Evolutionary conservation across 1,140 invertebrate species (phyloP), one percentile per base, ranked within the genome.

Genomic region (Doryteuthis pealeii): DNA sequence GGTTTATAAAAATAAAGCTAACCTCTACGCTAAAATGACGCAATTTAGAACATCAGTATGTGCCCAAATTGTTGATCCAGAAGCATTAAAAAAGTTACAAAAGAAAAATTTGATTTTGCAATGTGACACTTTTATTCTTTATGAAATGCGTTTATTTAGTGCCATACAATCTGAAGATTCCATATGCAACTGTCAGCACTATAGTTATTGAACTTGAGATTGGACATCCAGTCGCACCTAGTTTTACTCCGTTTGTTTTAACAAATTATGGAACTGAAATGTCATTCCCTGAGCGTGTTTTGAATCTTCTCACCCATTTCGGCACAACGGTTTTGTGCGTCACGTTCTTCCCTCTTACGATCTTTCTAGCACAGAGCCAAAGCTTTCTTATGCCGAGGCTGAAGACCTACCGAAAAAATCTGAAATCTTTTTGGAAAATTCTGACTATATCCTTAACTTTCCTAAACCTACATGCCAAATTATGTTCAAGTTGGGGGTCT

Each of bases 401-500:
- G 58, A 62, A 30, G 22, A 75, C 14, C 40, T 75, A 28, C n/a
- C 45, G 3, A 66, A 28, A 33, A 45, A 68, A 45, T 71, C 70
- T 45, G 32, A 70, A 31, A 32, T 75, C 15, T 75, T 65, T 68
- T 18, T 75, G 26, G 70, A 75, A 43, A 75, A 75, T 45, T 71
- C 70, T 5, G 74, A 75, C 15, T 22, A 30, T 33, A 43, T 75
- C 33, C 15, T 75, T 18, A 67, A 72, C 26, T 75, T 71, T 32
- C 70, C 74, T 6, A 72, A 71, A 33, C 67, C 74, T 45, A 40
- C 40, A 65, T 72, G 26, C 74, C 74, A 31, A 75, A 75, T 72
- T 67, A 28, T 62, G 30, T 77, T 4, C 58, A 49, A 28, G 72
- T 76, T 30, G 77, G 74, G 8, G 74, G 74, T 14, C 69, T 76